A percentile compares a stretch with the other conserved stretches of the same genome.
Evolutionary conservation across 37 sponge, comb jelly and placozoan genomes (phyloP).

Genomic region (Dysidea cf. avara): DNA sequence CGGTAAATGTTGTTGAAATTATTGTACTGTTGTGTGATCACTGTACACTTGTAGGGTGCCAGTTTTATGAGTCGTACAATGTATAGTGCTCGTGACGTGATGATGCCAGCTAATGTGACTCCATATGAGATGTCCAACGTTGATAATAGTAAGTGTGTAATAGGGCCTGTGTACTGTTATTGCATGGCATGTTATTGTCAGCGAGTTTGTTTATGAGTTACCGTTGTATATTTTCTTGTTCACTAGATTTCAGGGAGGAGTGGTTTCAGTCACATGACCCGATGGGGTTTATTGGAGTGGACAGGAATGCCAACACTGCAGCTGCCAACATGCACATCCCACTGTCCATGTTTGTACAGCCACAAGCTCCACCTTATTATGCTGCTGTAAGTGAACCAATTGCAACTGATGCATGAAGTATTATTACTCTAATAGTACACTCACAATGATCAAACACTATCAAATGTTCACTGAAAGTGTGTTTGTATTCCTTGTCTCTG

Average conservation of each 20-base stretch:
- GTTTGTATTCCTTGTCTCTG: too few relatives aligned
- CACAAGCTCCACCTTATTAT: conserved; percentile 66
- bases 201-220: background rate
- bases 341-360: conserved; percentile 83
- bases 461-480: too few relatives aligned
- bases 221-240: background rate
- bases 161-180: too few relatives aligned
- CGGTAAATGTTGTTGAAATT: conserved; percentile 28
- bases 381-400: too few relatives aligned
- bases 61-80: conserved; percentile 81
- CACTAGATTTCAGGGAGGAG: conserved; percentile 58
- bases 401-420: too few relatives aligned
- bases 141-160: too few relatives aligned
- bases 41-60: conserved; percentile 63
- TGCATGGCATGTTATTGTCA: too few relatives aligned
- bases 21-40: background rate
- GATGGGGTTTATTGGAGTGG: conserved; percentile 82
- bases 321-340: conserved; percentile 87
- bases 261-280: conserved; percentile 87
- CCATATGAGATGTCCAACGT: conserved; percentile 5
- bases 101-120: background rate
- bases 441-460: too few relatives aligned
- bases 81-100: conserved; percentile 73
- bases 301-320: conserved; percentile 53
- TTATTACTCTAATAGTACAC: too few relatives aligned